Evolutionary conservation across 92 coral and sea anemone species (phyloP).

Genomic region (Phenganax subtilis): DNA sequence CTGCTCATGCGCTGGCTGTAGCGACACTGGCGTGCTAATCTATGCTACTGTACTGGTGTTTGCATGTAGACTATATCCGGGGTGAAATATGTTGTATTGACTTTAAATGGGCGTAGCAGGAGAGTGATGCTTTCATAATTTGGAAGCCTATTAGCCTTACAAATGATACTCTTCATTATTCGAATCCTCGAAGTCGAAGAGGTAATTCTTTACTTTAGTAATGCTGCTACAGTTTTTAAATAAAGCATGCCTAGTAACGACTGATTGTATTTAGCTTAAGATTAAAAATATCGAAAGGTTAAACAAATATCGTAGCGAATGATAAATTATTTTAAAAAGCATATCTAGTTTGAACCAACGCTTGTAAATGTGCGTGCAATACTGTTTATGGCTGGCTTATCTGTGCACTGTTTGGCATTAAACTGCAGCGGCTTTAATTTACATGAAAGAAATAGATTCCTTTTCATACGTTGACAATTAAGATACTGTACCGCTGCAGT

Average conservation of each 20-base stretch:
- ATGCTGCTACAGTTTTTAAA: neutral
- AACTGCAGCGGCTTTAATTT: no score
- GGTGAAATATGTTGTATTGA: slow-evolving; percentile 1
- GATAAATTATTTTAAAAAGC: neutral
- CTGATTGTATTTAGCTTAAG: neutral
- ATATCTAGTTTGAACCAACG: neutral
- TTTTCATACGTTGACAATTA: no score
- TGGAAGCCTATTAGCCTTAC: neutral
- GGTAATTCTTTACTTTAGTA: neutral
- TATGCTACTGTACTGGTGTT: neutral
- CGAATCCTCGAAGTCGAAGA: neutral
- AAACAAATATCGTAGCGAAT: neutral
- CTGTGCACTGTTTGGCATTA: neutral
- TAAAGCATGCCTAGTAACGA: neutral
- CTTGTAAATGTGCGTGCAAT: neutral
- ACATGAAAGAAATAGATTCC: no score
- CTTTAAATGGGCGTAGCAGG: neutral
- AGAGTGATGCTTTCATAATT: neutral
- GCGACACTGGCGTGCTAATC: neutral
- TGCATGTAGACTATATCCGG: slow-evolving; percentile 3
- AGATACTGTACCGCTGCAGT: no score
- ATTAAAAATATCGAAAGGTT: neutral
- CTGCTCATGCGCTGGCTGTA: slow-evolving; percentile 18
- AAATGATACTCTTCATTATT: neutral
- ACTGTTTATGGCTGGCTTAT: neutral